Base-by-base conservation (phyloP, 2,888 invertebrate genomes). In the Dicyrtomina minuta region DNA sequence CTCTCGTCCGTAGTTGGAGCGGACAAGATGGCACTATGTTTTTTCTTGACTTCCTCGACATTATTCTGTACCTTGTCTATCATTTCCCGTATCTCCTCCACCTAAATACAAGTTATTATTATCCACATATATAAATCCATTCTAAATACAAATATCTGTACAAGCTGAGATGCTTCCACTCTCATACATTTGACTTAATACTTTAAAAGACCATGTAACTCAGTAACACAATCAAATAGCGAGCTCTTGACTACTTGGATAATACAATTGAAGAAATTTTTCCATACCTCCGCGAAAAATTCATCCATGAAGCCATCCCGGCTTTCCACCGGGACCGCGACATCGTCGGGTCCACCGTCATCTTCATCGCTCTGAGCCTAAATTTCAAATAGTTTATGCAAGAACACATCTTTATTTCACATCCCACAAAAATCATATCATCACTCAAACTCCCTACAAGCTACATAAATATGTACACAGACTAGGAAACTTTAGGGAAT, bases 1-100 rank as follows among this genome's bases (percentile, higher is more conserved):
- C 95, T 97, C 87, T 97, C 97, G 87, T 98, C 97, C 83, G 96
- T 95, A 83, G 96, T 95, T 79, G 97, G 97, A 80, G 96, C 96
- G 81, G 97, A 96, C 81, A 99, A 87, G 82, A 99, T 99, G 85
- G 96, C 93, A 86, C 97, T 97, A 86, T 99, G 99, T 88, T 97
- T 97, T 88, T 96, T 97, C 89, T 99, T 99, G 74, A 99, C 98
- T 84, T 98, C 97, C 83, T 99, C 98, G 79, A 99, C 99, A 88
- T 97, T 98, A 81, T 92, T 91, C 84, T 97, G 96, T 83, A 99
- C 98, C 87, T 95, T 95, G 85, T 99, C 98, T 87, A 99, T 98
- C 93, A 97, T 98, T 85, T 95, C 96, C 81, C 98, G 90, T 84
- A 99, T 98, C 86, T 99, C 98, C 86, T 99, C 98, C 85, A 98